Conservation (phyloP, 2,797 vertebrate species). For the Erpetoichthys calabaricus region DNA sequence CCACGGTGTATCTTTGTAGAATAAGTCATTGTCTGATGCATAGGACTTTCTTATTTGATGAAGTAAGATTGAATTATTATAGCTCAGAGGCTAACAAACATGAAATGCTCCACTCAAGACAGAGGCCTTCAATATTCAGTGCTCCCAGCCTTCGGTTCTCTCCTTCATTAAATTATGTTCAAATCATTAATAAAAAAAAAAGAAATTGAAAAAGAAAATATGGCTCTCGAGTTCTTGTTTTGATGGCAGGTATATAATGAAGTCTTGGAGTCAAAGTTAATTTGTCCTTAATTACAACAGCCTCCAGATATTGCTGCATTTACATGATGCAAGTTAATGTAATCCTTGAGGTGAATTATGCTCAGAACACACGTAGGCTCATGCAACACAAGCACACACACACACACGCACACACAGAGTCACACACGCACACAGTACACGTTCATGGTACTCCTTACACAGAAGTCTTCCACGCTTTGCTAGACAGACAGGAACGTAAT, state of each 20-base stretch:
- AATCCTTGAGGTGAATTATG: constrained; percentile 22
- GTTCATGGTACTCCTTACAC: constrained; percentile 12
- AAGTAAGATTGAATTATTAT: no score
- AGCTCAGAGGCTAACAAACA: no score
- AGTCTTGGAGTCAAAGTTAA: constrained; percentile 52
- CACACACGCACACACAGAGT: no score
- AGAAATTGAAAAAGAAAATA: constrained; percentile 47
- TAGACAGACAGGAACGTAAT: constrained; percentile 52
- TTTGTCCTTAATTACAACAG: constrained; percentile 55
- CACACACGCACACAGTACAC: constrained; percentile 20
- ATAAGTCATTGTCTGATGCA: no score
- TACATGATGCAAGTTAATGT: constrained; percentile 42
- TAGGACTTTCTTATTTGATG: no score
- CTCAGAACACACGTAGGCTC: neutral
- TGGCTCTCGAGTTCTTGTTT: constrained; percentile 45
- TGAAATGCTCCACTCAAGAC: no score
- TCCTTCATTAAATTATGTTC: constrained; percentile 45
- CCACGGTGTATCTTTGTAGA: no score
- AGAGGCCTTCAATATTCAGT: constrained; percentile 8
- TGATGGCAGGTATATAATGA: constrained; percentile 55
- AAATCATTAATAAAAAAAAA: constrained; percentile 46
- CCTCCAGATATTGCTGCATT: constrained; percentile 54
- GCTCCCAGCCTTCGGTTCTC: constrained; percentile 21
- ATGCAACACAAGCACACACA: neutral
- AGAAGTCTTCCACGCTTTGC: constrained; percentile 38